A percentile compares a stretch with the other conserved stretches of the same genome.
These are phyloP conservation scores for Brenthis hecate DNA, from an alignment of 2,888 invertebrate genomes.

Conservation along the genomic window DNA sequence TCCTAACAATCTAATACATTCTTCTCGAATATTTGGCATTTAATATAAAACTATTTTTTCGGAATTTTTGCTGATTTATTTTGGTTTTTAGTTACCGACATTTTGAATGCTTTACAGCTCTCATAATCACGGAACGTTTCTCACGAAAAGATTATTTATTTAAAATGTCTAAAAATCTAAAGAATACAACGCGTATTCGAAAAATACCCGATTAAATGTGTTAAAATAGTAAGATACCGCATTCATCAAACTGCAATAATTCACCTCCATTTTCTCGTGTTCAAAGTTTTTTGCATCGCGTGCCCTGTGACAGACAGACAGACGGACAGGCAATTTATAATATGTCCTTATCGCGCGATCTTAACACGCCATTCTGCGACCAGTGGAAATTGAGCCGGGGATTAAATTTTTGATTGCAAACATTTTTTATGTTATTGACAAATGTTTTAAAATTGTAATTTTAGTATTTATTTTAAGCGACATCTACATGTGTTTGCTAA, in stretches of 20 bases:
- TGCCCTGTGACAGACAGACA: constrained; percentile 76
- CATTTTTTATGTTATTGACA: background rate
- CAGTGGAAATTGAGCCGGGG: constrained; percentile 45
- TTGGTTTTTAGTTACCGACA: too few species aligned
- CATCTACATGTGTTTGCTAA: too few species aligned
- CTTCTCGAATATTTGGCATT: too few species aligned
- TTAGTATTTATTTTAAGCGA: background rate
- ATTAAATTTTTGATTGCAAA: constrained; percentile 12
- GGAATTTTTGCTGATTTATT: too few species aligned
- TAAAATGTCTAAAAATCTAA: too few species aligned
- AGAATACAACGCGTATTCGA: background rate
- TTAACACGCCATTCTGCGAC: constrained; percentile 52
- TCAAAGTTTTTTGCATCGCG: constrained; percentile 76
- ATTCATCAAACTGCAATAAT: constrained; percentile 24
- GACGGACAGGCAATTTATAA: constrained; percentile 81
- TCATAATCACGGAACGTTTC: too few species aligned
- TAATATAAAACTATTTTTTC: too few species aligned
- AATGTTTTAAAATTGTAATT: background rate
- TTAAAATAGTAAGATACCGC: constrained; percentile 15
- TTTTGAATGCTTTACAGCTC: too few species aligned
- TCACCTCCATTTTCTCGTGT: constrained; percentile 20
- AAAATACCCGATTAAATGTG: background rate
- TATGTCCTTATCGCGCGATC: constrained; percentile 76
- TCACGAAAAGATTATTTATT: too few species aligned
- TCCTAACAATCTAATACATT: too few species aligned